A percentile compares a stretch with the other conserved stretches of the same genome.
These are phyloP conservation scores for Parthenolecanium corni DNA, from an alignment of 2,888 invertebrate genomes.

Conservation along the genomic window DNA sequence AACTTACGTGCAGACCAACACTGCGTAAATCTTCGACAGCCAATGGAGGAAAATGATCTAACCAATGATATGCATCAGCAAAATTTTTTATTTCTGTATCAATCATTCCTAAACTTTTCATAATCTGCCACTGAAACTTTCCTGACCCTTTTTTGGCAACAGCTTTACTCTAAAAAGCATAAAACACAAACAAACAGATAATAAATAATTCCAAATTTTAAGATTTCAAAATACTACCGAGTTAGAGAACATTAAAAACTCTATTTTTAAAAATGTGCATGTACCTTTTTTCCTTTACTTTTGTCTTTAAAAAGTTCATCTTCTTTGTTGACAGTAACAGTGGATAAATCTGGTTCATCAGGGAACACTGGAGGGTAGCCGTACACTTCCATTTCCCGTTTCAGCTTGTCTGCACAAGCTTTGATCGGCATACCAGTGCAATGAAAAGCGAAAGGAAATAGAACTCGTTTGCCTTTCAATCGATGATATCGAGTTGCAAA, in stretches of 20 bases:
- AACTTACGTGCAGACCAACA: slow-evolving; percentile 78
- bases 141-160: slow-evolving; percentile 77
- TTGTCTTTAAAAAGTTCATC: slow-evolving; percentile 63
- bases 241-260: not conserved
- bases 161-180: slow-evolving; percentile 66
- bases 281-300: slow-evolving; percentile 76
- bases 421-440: slow-evolving; percentile 99
- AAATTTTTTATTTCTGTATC: slow-evolving; percentile 90
- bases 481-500: slow-evolving; percentile 86
- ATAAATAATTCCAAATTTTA: not conserved
- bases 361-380: slow-evolving; percentile 91
- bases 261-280: not conserved
- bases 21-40: slow-evolving; percentile 73
- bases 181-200: no score
- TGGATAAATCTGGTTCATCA: slow-evolving; percentile 41
- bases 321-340: slow-evolving; percentile 42
- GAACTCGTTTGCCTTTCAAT: slow-evolving; percentile 75
- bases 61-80: slow-evolving; percentile 82
- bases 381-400: slow-evolving; percentile 79
- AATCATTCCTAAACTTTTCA: slow-evolving; percentile 78
- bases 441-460: slow-evolving; percentile 97
- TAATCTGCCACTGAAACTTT: slow-evolving; percentile 98
- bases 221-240: not conserved
- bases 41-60: slow-evolving; percentile 91
- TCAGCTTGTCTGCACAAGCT: slow-evolving; percentile 95